Evolutionary conservation across 1,140 invertebrate genomes (phyloP).

Genomic region (Neodiprion lecontei): DNA sequence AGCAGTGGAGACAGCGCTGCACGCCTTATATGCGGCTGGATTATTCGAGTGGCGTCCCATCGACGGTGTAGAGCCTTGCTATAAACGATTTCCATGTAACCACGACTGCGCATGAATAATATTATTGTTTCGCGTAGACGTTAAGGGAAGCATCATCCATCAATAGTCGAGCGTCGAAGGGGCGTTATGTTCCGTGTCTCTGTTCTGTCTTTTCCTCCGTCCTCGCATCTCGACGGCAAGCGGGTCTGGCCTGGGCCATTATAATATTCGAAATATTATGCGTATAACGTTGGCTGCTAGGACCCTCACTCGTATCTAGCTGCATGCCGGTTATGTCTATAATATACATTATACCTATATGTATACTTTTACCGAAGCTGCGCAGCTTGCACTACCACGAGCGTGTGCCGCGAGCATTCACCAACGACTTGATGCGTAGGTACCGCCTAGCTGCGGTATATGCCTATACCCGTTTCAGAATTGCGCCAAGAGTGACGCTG

Average conservation of each 20-base stretch:
- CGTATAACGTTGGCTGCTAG: background rate
- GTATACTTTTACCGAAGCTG: background rate
- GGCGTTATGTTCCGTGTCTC: constrained; percentile 44
- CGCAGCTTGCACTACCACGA: background rate
- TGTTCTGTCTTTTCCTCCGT: constrained; percentile 14
- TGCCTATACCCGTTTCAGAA: constrained; percentile 52
- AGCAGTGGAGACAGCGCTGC: background rate
- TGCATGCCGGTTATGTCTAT: background rate
- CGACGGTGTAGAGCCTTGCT: background rate
- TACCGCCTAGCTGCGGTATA: background rate
- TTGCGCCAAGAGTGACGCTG: constrained; percentile 56
- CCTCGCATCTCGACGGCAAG: background rate
- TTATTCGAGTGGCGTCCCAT: background rate
- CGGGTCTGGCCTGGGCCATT: constrained; percentile 33
- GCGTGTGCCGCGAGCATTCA: background rate
- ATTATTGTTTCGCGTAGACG: constrained; percentile 24
- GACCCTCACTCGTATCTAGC: constrained; percentile 13
- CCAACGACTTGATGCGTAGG: background rate
- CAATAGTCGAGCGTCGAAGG: constrained; percentile 40
- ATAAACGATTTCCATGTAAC: constrained; percentile 1
- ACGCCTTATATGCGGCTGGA: background rate
- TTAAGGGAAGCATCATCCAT: constrained; percentile 32
- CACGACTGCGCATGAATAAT: constrained; percentile 24
- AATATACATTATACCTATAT: background rate
- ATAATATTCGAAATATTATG: constrained; percentile 47